A percentile compares a stretch with the other conserved stretches of the same genome.
These are phyloP conservation scores for Branchinecta lindahli DNA, from an alignment of 1,140 invertebrate genomes.

Conservation along the genomic window DNA sequence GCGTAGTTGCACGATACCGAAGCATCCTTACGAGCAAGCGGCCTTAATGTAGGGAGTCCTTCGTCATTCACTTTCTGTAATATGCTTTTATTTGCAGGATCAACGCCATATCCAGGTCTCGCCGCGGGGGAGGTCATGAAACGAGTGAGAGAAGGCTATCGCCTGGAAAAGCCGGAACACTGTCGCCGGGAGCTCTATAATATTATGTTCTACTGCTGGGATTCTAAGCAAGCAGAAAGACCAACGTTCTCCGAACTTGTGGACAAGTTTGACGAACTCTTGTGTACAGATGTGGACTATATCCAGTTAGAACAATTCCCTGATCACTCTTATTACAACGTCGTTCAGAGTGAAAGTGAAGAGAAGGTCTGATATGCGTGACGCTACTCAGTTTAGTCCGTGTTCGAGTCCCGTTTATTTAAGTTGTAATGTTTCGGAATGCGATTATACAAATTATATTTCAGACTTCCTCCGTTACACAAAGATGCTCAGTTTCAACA, in stretches of 20 bases:
- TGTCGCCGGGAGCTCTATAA: constrained; percentile 76
- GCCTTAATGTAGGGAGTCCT: too few relatives aligned
- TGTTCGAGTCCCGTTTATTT: too few relatives aligned
- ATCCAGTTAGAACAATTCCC: constrained; percentile 82
- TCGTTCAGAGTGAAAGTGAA: constrained; percentile 34
- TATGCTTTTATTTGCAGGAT: constrained; percentile 37
- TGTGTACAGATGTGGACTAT: constrained; percentile 77
- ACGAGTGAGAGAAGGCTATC: constrained; percentile 59
- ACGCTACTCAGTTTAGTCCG: too few relatives aligned
- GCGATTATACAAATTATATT: too few relatives aligned
- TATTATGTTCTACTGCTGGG: constrained; percentile 89
- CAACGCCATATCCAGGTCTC: constrained; percentile 73
- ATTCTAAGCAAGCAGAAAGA: constrained; percentile 54
- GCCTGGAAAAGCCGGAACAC: constrained; percentile 73
- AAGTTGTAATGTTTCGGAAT: too few relatives aligned
- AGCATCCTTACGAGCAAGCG: too few relatives aligned
- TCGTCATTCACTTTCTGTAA: too few relatives aligned
- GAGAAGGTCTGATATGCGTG: constrained; percentile 50
- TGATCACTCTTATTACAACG: constrained; percentile 85
- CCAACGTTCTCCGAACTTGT: constrained; percentile 65
- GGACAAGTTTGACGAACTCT: constrained; percentile 54
- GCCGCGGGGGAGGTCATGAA: constrained; percentile 66
- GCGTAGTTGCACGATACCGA: too few relatives aligned
- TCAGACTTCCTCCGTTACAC: too few relatives aligned
- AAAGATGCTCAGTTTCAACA: too few relatives aligned